Base-by-base conservation (phyloP, 2,888 invertebrate genomes). In the Dynastes hyllus region DNA sequence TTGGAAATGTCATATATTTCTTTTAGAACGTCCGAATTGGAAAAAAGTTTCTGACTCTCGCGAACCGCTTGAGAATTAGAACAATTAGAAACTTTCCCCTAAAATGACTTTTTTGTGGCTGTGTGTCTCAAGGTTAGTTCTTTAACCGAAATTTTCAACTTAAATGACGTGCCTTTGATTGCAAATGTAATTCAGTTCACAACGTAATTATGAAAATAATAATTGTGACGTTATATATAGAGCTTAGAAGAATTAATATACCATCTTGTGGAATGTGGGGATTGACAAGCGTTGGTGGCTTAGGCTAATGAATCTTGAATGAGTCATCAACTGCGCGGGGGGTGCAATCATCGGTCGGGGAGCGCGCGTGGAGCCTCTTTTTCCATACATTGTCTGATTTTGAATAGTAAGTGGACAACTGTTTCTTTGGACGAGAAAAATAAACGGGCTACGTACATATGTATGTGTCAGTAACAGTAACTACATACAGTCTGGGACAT, bases 271-370 rank as follows among this genome's bases (percentile, higher is more conserved):
- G 63, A 22, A 61, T 61, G 73, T 75, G 73, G 73, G 65, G 65
- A 73, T 32, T 65, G 78, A 73, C 73, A 53, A 66, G 73, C 71
- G 78, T 78, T 66, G 78, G 65, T 66, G 78, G 53, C 73, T 66
- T 55, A 66, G 65, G 71, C 78, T 78, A 78, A 78, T 75, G 78
- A 78, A 78, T 73, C 78, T 78, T 78, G 78, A 78, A 78, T 75
- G 66, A 71, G 73, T 78, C 75, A 73, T 78, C 73, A 78, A 71
- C 78, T 71, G 65, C 73, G 37, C 73, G 27, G 63, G 73, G 65
- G 32, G 65, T 27, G 37, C 78, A 78, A 73, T 78, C 73, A 78
- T 73, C 78, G 65, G 78, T 75, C 61, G 78, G 78, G 73, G 78
- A 75, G 63, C 78, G 78, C 78, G 78, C 78, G 78, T 78, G 78